Evolutionary conservation across 2,888 invertebrate genomes (phyloP).

Genomic region (Platerodrilus igneus): DNA sequence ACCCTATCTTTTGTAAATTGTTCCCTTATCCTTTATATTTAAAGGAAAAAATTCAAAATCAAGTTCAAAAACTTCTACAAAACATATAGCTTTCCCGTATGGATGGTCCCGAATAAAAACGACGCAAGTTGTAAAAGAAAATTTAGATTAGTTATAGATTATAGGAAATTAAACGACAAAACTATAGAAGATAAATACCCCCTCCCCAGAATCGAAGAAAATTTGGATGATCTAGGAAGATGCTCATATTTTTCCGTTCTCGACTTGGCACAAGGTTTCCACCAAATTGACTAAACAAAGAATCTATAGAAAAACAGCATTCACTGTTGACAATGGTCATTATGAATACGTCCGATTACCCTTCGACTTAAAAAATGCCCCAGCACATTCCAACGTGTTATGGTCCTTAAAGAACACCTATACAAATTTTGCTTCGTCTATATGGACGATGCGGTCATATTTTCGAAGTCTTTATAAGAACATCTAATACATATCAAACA

Average conservation of each 20-base stretch:
- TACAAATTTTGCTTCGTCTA: conserved; percentile 17
- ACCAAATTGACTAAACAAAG: conserved; percentile 33
- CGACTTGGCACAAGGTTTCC: conserved; percentile 32
- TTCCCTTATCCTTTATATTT: conserved; percentile 18
- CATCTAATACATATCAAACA: conserved; percentile 10
- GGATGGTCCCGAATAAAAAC: conserved; percentile 22
- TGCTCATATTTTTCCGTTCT: conserved; percentile 30
- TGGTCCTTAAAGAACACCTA: conserved; percentile 15
- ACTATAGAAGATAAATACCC: conserved; percentile 24
- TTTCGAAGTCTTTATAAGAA: conserved; percentile 13
- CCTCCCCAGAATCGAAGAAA: conserved; percentile 29
- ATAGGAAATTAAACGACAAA: conserved; percentile 20
- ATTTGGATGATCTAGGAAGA: conserved; percentile 30
- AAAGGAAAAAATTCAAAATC: conserved; percentile 19
- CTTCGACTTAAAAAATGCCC: conserved; percentile 17
- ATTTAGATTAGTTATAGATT: conserved; percentile 26
- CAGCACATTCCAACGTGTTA: conserved; percentile 14
- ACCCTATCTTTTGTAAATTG: conserved; percentile 15
- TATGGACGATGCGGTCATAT: conserved; percentile 19
- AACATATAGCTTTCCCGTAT: conserved; percentile 23
- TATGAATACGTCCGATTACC: conserved; percentile 19
- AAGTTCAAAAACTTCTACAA: conserved; percentile 19
- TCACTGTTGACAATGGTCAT: conserved; percentile 18
- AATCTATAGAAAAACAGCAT: no score
- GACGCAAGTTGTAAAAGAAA: conserved; percentile 21